Conservation (phyloP, 2,888 invertebrate genomes). For the Corythucha ciliata region DNA sequence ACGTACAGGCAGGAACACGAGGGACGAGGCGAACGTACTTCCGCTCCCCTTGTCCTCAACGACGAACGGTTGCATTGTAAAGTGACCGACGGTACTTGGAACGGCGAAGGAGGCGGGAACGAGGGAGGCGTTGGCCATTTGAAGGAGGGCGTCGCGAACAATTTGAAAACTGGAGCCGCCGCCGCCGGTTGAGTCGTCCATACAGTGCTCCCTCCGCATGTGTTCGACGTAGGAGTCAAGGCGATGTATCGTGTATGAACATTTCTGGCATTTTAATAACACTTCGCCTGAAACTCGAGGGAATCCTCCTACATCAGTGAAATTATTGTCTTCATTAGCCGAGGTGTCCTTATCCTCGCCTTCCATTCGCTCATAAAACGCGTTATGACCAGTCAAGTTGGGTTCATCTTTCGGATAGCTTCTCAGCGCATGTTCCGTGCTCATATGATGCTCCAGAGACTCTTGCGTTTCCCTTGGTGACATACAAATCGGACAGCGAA, state of each 20-base stretch:
- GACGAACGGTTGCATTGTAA: conserved; percentile 89
- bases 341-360: conserved; percentile 18
- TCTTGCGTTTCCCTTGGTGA: conserved; percentile 51
- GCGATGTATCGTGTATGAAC: conserved; percentile 37
- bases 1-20: conserved; percentile 88
- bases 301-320: conserved; percentile 15
- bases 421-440: conserved; percentile 47
- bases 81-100: conserved; percentile 42
- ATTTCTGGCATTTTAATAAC: conserved; percentile 36
- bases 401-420: conserved; percentile 41
- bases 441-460: conserved; percentile 53
- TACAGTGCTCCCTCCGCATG: conserved; percentile 28
- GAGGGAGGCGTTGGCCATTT: conserved; percentile 48
- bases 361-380: conserved; percentile 15
- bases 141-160: conserved; percentile 43
- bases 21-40: conserved; percentile 71
- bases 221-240: conserved; percentile 41
- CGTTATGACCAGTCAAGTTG: conserved; percentile 21
- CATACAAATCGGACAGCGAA: conserved; percentile 53
- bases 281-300: conserved; percentile 23
- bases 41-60: conserved; percentile 54
- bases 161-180: conserved; percentile 37
- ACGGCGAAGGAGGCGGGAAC: conserved; percentile 56
- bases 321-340: conserved; percentile 29
- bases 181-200: conserved; percentile 39